phyloP scores from a whole-genome alignment of 2,113 vertebrate species.

The Albula goreensis region DNA sequence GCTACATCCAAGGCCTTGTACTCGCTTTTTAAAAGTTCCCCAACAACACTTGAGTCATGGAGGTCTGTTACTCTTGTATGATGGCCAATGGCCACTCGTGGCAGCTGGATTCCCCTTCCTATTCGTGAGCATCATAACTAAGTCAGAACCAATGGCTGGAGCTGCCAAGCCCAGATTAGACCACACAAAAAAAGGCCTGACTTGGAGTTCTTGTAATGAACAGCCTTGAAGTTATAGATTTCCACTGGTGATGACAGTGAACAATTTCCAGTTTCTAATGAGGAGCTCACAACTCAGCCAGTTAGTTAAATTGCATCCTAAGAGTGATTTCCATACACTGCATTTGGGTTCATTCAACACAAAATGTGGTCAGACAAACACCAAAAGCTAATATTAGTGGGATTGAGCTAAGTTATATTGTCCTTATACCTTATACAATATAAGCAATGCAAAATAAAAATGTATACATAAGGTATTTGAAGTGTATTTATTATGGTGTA shows the following conservation, averaged over 20 bases:
- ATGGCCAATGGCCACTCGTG: too few species aligned
- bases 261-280: background rate
- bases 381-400: background rate
- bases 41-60: background rate
- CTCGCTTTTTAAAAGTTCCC: background rate
- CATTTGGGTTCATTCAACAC: background rate
- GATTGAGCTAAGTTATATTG: background rate
- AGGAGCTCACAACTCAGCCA: background rate
- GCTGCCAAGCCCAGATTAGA: background rate
- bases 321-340: background rate
- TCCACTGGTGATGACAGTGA: constrained; percentile 5
- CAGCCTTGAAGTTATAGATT: constrained; percentile 9
- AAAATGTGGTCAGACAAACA: background rate
- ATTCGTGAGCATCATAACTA: background rate
- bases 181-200: background rate
- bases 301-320: constrained; percentile 1
- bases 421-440: background rate
- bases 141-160: background rate
- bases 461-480: background rate
- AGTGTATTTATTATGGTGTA: background rate
- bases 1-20: background rate
- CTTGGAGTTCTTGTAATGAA: background rate
- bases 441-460: background rate
- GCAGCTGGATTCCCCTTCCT: background rate
- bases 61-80: background rate